Conservation (phyloP, 2,113 vertebrate genomes). For the Ibidorhyncha struthersii region DNA sequence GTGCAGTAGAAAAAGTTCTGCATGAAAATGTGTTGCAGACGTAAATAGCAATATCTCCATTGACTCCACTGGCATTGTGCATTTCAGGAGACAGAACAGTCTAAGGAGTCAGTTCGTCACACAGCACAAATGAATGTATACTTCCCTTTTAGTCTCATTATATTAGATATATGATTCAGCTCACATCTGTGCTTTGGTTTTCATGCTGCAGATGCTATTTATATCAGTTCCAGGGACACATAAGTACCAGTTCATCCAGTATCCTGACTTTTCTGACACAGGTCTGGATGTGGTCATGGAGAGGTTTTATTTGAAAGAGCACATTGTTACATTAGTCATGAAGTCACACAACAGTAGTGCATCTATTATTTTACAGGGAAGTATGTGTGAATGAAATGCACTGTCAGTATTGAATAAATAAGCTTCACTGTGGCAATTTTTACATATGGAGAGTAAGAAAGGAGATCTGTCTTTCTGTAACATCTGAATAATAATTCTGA, state of each 20-base stretch:
- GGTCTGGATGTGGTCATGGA: not conserved
- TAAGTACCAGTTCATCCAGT: not conserved
- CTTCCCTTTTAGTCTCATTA: not conserved
- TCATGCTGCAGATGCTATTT: not conserved
- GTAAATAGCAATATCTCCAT: not conserved
- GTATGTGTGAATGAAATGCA: not conserved
- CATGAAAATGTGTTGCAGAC: not conserved
- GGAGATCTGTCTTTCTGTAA: constrained; percentile 41
- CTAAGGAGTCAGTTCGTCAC: not conserved
- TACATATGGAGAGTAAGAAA: not conserved
- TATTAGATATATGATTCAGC: not conserved
- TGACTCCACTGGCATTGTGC: not conserved
- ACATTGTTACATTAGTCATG: not conserved
- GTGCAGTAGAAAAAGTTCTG: not conserved
- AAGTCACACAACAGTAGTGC: not conserved
- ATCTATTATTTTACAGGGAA: not conserved
- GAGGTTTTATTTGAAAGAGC: not conserved
- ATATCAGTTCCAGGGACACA: not conserved
- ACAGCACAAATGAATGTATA: not conserved
- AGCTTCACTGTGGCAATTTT: not conserved
- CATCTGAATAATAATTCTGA: constrained; percentile 18
- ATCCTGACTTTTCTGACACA: not conserved
- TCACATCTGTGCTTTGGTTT: not conserved
- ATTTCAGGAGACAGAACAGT: not conserved
- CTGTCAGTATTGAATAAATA: not conserved